These are phyloP conservation scores for Pseudanteris insignis DNA, from an alignment of 2,888 invertebrate species.

Conservation along the genomic window DNA sequence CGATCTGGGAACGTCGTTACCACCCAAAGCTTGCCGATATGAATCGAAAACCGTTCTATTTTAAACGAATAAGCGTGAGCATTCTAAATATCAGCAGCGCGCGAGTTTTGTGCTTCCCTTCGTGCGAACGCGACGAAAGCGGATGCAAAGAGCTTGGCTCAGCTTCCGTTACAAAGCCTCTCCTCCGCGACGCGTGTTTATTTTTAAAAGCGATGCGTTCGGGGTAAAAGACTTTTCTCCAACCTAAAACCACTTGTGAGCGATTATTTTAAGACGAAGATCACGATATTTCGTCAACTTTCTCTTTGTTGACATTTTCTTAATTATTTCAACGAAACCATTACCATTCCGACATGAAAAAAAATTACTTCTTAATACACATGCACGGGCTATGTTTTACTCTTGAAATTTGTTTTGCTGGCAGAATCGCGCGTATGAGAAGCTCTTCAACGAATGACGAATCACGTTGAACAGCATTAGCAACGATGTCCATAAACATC, in stretches of 20 bases:
- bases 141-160: conserved; percentile 28
- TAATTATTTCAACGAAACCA: no score
- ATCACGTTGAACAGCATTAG: no score
- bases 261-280: conserved; percentile 47
- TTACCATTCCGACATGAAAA: no score
- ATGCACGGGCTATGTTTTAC: no score
- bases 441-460: no score
- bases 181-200: conserved; percentile 40
- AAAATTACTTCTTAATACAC: no score
- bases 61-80: conserved; percentile 10
- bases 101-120: conserved; percentile 1
- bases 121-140: conserved; percentile 8
- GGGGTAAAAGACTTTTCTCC: conserved; percentile 44
- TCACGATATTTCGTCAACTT: no score
- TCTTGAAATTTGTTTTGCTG: no score
- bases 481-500: no score
- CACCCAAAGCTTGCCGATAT: conserved; percentile 13
- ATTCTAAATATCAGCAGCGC: no score
- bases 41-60: conserved; percentile 14
- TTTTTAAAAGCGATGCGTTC: conserved; percentile 52
- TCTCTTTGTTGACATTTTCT: no score
- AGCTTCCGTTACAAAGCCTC: conserved; percentile 43
- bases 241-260: conserved; percentile 19
- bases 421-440: no score
- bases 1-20: conserved; percentile 23